Evolutionary conservation across 1,140 invertebrate genomes (phyloP).

Genomic region (Monomorium pharaonis): DNA sequence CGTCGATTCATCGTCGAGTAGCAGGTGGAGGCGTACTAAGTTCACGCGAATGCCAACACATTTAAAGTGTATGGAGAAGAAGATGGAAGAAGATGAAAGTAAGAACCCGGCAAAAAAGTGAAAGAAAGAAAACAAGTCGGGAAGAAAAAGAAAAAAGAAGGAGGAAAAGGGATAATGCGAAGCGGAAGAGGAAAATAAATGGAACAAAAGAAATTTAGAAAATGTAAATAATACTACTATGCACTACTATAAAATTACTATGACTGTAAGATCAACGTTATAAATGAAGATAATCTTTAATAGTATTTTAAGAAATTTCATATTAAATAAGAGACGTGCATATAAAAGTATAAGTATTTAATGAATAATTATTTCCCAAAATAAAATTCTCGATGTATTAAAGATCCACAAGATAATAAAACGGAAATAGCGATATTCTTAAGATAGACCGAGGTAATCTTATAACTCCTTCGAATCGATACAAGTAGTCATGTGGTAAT

Average conservation of each 20-base stretch:
- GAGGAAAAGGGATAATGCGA: slow-evolving; percentile 21
- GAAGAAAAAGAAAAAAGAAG: not conserved
- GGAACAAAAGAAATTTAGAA: not conserved
- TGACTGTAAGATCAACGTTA: slow-evolving; percentile 70
- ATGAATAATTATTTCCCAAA: not conserved
- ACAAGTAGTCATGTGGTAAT: not conserved
- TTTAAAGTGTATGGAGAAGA: slow-evolving; percentile 17
- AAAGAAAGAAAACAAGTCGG: not conserved
- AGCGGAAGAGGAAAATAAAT: not conserved
- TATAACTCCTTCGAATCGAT: slow-evolving; percentile 25
- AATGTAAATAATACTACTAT: slow-evolving; percentile 49
- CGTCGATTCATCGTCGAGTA: slow-evolving; percentile 73
- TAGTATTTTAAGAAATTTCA: not conserved
- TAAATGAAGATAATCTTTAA: not conserved
- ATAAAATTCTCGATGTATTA: not conserved
- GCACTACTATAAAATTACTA: slow-evolving; percentile 44
- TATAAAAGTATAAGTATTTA: not conserved
- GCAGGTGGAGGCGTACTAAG: slow-evolving; percentile 79
- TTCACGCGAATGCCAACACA: slow-evolving; percentile 54
- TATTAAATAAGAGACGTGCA: not conserved
- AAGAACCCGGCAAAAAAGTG: not conserved
- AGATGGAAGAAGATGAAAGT: slow-evolving; percentile 7
- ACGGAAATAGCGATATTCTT: not conserved
- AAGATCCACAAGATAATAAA: not conserved
- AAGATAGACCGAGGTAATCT: not conserved